Conservation (phyloP, 2,888 invertebrate species). For the Cryptophagus acutangulus region DNA sequence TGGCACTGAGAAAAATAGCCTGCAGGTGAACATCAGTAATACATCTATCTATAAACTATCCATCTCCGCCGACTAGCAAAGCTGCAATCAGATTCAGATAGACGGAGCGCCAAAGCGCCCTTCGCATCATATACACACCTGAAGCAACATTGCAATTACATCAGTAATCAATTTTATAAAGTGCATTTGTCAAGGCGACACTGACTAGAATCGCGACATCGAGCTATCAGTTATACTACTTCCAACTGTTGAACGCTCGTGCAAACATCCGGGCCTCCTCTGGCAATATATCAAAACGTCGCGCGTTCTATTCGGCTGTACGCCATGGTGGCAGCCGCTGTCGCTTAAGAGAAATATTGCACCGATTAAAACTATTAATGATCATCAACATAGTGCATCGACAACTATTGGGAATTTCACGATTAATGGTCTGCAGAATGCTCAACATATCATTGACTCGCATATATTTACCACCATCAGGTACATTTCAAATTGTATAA, state of each 20-base stretch:
- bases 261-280: background rate
- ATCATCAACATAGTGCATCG: slow-evolving; percentile 35
- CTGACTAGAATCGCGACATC: slow-evolving; percentile 8
- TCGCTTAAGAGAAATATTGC: slow-evolving; percentile 36
- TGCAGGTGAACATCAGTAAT: too few species aligned
- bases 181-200: slow-evolving; percentile 6
- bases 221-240: background rate
- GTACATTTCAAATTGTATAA: background rate
- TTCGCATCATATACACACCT: too few species aligned
- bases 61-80: too few species aligned
- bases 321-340: slow-evolving; percentile 16
- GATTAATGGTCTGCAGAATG: background rate
- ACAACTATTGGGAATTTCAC: slow-evolving; percentile 32
- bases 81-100: too few species aligned
- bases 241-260: slow-evolving; percentile 4
- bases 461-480: slow-evolving; percentile 2
- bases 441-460: slow-evolving; percentile 3
- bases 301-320: slow-evolving; percentile 1
- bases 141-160: slow-evolving; percentile 5
- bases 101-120: background rate
- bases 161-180: slow-evolving; percentile 2
- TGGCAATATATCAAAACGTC: background rate
- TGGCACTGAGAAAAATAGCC: too few species aligned
- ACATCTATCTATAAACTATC: too few species aligned
- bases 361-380: slow-evolving; percentile 43